phyloP scores from a whole-genome alignment of 2,797 vertebrate genomes.

The Xenopus petersii region DNA sequence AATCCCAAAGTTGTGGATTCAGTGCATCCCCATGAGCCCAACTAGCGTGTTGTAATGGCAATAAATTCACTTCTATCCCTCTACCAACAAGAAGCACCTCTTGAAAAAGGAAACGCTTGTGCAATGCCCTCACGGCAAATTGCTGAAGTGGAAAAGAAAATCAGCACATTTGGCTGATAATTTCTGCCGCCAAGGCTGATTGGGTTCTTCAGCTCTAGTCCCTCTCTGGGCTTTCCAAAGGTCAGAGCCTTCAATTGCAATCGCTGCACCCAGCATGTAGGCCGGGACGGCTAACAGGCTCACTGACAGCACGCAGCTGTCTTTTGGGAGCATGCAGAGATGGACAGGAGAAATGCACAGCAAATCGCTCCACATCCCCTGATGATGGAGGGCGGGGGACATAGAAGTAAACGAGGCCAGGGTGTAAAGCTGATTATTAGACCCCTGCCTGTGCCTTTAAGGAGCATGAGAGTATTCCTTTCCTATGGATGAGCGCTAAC shows the following conservation, averaged over 20 bases:
- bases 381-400: slow-evolving; percentile 21
- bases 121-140: not conserved
- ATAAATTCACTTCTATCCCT: not conserved
- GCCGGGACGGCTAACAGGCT: slow-evolving; percentile 22
- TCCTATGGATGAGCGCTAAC: slow-evolving; percentile 55
- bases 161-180: slow-evolving; percentile 9
- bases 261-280: slow-evolving; percentile 27
- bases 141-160: slow-evolving; percentile 31
- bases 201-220: slow-evolving; percentile 10
- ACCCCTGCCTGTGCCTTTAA: slow-evolving; percentile 61
- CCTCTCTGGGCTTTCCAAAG: slow-evolving; percentile 31
- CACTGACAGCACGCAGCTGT: slow-evolving; percentile 26
- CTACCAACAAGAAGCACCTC: too few relatives aligned
- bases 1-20: too few relatives aligned
- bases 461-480: slow-evolving; percentile 50
- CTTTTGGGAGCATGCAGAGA: slow-evolving; percentile 22
- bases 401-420: not conserved
- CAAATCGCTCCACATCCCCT: slow-evolving; percentile 9
- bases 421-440: slow-evolving; percentile 45
- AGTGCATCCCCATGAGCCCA: too few relatives aligned
- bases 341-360: slow-evolving; percentile 4
- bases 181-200: slow-evolving; percentile 33
- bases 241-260: slow-evolving; percentile 43
- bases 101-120: not conserved
- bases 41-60: not conserved